phyloP scores from a whole-genome alignment of 1,140 invertebrate genomes.

The Drosophila trapezifrons region DNA sequence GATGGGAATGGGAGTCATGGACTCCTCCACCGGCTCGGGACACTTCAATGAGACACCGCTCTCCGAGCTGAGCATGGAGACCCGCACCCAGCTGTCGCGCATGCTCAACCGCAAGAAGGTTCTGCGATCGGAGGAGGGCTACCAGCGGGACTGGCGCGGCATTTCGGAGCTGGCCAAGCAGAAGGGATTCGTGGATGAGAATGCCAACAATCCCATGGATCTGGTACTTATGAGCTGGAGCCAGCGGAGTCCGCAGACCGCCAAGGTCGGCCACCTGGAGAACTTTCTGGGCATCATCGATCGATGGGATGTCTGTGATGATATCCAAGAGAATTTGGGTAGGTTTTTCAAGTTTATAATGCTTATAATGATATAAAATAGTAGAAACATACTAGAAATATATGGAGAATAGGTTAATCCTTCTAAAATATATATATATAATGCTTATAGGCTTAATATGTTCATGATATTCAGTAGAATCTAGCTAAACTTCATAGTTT shows the following conservation, averaged over 20 bases:
- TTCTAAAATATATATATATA: background rate
- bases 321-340: slow-evolving; percentile 86
- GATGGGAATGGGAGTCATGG: slow-evolving; percentile 22
- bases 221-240: slow-evolving; percentile 85
- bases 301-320: slow-evolving; percentile 88
- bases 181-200: slow-evolving; percentile 48
- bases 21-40: slow-evolving; percentile 8
- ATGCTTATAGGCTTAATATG: too few species aligned
- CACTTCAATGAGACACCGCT: slow-evolving; percentile 79
- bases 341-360: slow-evolving; percentile 48
- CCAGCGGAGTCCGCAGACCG: slow-evolving; percentile 74
- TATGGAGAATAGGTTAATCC: background rate
- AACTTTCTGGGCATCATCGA: slow-evolving; percentile 86
- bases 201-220: slow-evolving; percentile 85
- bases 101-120: slow-evolving; percentile 87
- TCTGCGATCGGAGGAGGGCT: slow-evolving; percentile 85
- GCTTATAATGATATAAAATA: background rate
- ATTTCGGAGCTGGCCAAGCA: slow-evolving; percentile 85
- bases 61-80: slow-evolving; percentile 84
- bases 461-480: too few species aligned
- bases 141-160: slow-evolving; percentile 89
- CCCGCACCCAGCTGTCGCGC: slow-evolving; percentile 85
- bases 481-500: too few species aligned
- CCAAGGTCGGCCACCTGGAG: slow-evolving; percentile 85
- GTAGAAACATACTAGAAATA: background rate